These are phyloP conservation scores for Polyergus mexicanus DNA, from an alignment of 1,140 invertebrate species.

Conservation along the genomic window DNA sequence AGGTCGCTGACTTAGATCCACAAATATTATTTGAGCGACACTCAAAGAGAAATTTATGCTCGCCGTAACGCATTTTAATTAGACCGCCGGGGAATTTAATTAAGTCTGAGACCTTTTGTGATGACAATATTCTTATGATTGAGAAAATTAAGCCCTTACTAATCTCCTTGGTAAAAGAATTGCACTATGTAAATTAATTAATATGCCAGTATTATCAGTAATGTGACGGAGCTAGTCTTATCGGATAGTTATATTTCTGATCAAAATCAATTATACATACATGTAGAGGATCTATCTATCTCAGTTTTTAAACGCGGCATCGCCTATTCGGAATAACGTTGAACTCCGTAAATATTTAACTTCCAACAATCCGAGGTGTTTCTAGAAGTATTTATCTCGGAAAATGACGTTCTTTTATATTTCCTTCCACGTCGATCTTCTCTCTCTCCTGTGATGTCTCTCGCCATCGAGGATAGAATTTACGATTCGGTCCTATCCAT, in stretches of 20 bases:
- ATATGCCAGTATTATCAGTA: not conserved
- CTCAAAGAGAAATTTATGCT: slow-evolving; percentile 11
- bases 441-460: not conserved
- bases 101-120: not conserved
- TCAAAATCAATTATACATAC: slow-evolving; percentile 74
- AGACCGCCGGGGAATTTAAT: slow-evolving; percentile 6
- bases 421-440: not conserved
- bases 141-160: not conserved
- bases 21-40: slow-evolving; percentile 3
- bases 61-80: slow-evolving; percentile 13
- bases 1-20: not conserved
- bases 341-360: slow-evolving; percentile 77
- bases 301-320: slow-evolving; percentile 27
- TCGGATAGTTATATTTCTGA: slow-evolving; percentile 70
- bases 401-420: slow-evolving; percentile 13
- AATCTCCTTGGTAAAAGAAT: not conserved
- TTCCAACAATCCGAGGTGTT: slow-evolving; percentile 22
- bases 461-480: slow-evolving; percentile 54
- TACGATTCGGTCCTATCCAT: slow-evolving; percentile 57
- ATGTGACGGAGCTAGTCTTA: not conserved
- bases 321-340: slow-evolving; percentile 66
- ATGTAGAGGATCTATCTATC: slow-evolving; percentile 51
- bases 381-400: slow-evolving; percentile 17
- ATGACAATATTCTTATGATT: not conserved
- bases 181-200: not conserved